Conservation (phyloP, 2,113 vertebrate genomes). For the Phodopus roborovskii region DNA sequence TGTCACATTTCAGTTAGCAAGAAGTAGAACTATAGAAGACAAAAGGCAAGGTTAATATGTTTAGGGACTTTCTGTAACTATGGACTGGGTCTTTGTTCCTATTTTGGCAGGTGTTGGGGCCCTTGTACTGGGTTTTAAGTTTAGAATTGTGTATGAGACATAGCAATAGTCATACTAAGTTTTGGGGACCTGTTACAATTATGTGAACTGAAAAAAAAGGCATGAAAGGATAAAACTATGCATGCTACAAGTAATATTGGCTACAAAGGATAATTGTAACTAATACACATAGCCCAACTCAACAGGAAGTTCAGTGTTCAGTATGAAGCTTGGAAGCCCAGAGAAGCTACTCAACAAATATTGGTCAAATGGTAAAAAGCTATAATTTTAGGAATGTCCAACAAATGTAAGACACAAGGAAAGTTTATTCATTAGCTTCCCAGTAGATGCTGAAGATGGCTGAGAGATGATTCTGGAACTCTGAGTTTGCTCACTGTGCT, state of each 20-base stretch:
- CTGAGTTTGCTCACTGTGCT: constrained; percentile 25
- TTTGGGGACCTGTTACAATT: background rate
- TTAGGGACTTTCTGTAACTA: background rate
- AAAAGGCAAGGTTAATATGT: background rate
- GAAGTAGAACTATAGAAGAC: background rate
- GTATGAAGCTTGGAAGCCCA: background rate
- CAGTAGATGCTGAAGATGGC: background rate
- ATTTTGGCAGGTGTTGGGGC: background rate
- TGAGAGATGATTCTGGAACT: constrained; percentile 50
- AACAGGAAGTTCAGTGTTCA: background rate
- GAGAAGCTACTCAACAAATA: background rate
- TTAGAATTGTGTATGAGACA: background rate
- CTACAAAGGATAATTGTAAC: background rate
- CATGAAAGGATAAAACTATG: background rate
- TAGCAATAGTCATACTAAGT: background rate
- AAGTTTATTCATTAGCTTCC: background rate
- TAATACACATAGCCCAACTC: too few species aligned
- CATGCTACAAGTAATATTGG: background rate
- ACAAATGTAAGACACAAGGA: background rate
- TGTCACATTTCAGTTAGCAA: background rate
- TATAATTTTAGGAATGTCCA: background rate
- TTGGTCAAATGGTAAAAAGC: background rate
- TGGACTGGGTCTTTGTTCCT: background rate
- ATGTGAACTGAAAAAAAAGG: background rate
- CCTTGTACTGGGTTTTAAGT: background rate